phyloP scores from a whole-genome alignment of 2,797 vertebrate species.

The Anguilla pacifica region DNA sequence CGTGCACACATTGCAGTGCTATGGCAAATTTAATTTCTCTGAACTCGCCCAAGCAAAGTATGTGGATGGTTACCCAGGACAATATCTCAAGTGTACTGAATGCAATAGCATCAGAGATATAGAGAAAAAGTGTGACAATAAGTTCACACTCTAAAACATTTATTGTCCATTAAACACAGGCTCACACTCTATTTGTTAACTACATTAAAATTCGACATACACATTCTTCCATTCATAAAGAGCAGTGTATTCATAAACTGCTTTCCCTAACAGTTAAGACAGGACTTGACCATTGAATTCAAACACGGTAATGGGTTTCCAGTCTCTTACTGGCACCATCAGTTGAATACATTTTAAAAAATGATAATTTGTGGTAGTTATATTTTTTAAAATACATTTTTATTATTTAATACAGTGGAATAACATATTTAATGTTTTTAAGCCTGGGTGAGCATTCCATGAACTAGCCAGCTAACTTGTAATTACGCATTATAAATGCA shows the following conservation, averaged over 20 bases:
- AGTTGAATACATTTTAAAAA: neutral
- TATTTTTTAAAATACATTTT: too few species aligned
- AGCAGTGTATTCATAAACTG: neutral
- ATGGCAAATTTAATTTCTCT: neutral
- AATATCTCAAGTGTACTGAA: neutral
- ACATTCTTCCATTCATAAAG: neutral
- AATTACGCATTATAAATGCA: too few species aligned
- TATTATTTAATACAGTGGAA: too few species aligned
- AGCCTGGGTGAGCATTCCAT: too few species aligned
- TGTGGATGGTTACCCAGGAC: neutral
- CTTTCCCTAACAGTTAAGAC: neutral
- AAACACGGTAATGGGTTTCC: neutral
- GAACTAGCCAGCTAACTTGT: too few species aligned
- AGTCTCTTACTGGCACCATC: neutral
- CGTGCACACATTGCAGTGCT: too few species aligned
- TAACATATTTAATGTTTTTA: too few species aligned
- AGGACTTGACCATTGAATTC: neutral
- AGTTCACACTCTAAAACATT: neutral
- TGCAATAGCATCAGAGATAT: neutral
- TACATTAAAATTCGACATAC: neutral
- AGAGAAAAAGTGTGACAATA: neutral
- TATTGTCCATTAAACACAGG: neutral
- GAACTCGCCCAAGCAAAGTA: neutral
- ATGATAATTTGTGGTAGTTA: too few species aligned
- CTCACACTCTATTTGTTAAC: neutral